Base-by-base conservation (phyloP, 2,888 invertebrate genomes). In the Timandra comae region DNA sequence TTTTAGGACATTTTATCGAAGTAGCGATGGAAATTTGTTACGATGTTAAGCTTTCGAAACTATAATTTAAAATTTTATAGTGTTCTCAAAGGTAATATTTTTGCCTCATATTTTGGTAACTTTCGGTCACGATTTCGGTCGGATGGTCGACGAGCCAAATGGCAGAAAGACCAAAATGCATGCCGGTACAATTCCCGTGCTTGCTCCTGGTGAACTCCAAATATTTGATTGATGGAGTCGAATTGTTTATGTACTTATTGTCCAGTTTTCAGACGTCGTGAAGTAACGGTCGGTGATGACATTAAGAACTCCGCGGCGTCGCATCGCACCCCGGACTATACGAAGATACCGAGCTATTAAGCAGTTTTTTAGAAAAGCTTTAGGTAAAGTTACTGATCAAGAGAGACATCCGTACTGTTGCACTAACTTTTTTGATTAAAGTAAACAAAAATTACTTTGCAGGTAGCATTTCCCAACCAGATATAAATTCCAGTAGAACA, bases 271-370 rank as follows among this genome's bases (percentile, higher is more conserved):
- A 40, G 59, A 38, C 35, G 45, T 45, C 45, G 31, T 31, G 35
- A 40, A 39, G 49, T 46, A 43, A 52, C 32, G 37, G 40, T 43
- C 34, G 58, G 74, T 63, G 45, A 84, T 84, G 84, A 69, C 62
- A 48, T 60, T 79, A 38, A 72, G 73, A 29, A 75, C 77, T 11
- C 75, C 79, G 11, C 74, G 76, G 13, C 82, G 84, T 29, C 76
- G 78, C 24, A 77, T 81, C 40, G 82, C 84, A 24, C 79, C 81
- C 24, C 75, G 77, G 26, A 73, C 84, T 41, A 75, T 63, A 49
- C 70, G 63, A 33, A 71, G 67, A 38, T 84, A 67, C 46, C 64
- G 69, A 12, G 73, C 74, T 24, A 74, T 84, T 35, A 67, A 71
- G 35, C 63, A 72, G 27, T 84, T 84, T 44, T 62, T 84, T 32